These are phyloP conservation scores for Anas georgica DNA, from an alignment of 2,797 vertebrate species.

Conservation along the genomic window DNA sequence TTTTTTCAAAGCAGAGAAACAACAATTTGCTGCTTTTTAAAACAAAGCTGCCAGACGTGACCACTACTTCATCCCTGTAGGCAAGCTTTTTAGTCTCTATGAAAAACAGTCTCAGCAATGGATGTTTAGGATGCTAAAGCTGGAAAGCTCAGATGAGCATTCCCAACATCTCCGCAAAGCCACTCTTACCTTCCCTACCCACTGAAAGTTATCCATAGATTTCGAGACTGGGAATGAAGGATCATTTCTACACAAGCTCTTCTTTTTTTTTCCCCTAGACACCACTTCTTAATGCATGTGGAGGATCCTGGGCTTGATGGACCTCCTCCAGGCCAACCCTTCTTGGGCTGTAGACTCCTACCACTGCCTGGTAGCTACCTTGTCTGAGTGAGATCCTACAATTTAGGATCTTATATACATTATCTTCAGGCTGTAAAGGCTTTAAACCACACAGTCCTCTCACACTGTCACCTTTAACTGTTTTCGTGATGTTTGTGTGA, in stretches of 20 bases:
- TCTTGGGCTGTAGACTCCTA: not conserved
- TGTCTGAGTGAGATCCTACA: rapidly evolving
- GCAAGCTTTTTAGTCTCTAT: not conserved
- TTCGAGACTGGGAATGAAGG: not conserved
- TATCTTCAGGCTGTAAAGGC: not conserved
- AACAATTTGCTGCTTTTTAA: not conserved
- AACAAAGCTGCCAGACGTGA: not conserved
- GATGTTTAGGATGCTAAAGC: not conserved
- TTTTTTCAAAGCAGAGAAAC: not conserved
- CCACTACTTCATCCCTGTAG: rapidly evolving
- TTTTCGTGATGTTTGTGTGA: not conserved
- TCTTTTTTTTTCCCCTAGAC: not conserved
- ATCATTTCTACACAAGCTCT: too few species aligned
- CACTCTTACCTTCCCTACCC: not conserved
- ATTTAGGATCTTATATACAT: not conserved
- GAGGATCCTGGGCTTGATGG: not conserved
- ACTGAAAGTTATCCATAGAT: not conserved
- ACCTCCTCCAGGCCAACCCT: not conserved
- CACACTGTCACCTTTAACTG: not conserved
- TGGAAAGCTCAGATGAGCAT: not conserved
- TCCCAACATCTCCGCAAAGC: not conserved
- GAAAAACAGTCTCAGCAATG: not conserved
- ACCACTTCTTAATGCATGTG: not conserved
- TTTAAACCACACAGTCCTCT: not conserved
- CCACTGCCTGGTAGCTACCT: not conserved